phyloP scores from a whole-genome alignment of 1,140 invertebrate species.

The Saccostrea cuccullata region DNA sequence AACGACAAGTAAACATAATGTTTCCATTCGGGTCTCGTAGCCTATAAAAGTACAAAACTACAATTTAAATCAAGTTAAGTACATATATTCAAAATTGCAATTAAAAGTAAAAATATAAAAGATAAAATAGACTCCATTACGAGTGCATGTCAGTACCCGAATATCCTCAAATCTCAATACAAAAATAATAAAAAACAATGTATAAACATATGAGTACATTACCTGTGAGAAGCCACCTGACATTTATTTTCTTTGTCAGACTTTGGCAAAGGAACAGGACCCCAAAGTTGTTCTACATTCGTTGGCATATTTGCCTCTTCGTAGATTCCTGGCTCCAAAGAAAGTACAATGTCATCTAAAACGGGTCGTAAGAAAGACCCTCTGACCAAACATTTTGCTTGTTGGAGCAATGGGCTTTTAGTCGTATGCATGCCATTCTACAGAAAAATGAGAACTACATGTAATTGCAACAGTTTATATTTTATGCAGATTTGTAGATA shows the following conservation, averaged over 20 bases:
- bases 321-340: constrained; percentile 40
- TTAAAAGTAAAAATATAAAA: neutral
- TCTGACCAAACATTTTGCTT: neutral
- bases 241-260: constrained; percentile 59
- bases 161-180: neutral
- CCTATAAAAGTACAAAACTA: constrained; percentile 46
- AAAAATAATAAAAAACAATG: too few relatives aligned
- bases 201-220: neutral
- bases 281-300: constrained; percentile 63
- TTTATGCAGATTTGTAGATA: too few relatives aligned
- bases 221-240: constrained; percentile 66
- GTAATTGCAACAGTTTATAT: neutral
- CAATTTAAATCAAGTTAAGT: neutral
- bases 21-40: constrained; percentile 56
- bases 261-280: constrained; percentile 59
- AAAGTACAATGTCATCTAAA: neutral
- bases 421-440: neutral
- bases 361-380: neutral
- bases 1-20: constrained; percentile 53
- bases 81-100: neutral
- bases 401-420: neutral
- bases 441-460: neutral
- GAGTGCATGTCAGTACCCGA: neutral
- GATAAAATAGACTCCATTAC: neutral
- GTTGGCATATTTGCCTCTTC: constrained; percentile 62